Conservation (phyloP, 2,797 vertebrate genomes). For the Siniperca undulata region DNA sequence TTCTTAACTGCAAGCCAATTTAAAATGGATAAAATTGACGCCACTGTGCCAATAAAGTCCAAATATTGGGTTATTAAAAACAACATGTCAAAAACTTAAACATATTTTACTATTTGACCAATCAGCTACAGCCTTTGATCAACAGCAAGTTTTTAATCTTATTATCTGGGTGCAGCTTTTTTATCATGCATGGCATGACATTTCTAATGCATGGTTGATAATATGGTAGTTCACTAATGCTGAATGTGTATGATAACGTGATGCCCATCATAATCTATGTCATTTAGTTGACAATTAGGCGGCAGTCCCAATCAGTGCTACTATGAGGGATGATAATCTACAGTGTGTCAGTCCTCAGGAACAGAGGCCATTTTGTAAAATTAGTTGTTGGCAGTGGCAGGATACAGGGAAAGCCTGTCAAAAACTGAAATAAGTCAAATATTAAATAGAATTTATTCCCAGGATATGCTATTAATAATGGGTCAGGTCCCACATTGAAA, state of each 20-base stretch:
- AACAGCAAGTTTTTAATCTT: constrained; percentile 26
- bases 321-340: constrained; percentile 43
- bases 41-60: background rate
- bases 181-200: constrained; percentile 29
- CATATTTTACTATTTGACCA: constrained; percentile 13
- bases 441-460: background rate
- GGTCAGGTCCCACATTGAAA: background rate
- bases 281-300: constrained; percentile 68
- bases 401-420: background rate
- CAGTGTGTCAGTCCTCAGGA: background rate
- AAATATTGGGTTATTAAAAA: constrained; percentile 22
- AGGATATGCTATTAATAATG: background rate
- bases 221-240: constrained; percentile 55
- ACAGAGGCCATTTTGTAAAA: constrained; percentile 26
- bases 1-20: constrained; percentile 13
- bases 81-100: constrained; percentile 5
- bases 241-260: constrained; percentile 48
- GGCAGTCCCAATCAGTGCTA: constrained; percentile 35
- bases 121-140: constrained; percentile 15
- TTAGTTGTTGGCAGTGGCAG: constrained; percentile 22
- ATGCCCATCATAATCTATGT: constrained; percentile 47
- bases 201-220: constrained; percentile 53
- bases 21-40: constrained; percentile 2
- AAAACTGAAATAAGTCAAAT: constrained; percentile 12
- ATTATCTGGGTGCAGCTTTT: constrained; percentile 30